Base-by-base conservation (phyloP, 2,797 vertebrate species). In the Sparus aurata region DNA sequence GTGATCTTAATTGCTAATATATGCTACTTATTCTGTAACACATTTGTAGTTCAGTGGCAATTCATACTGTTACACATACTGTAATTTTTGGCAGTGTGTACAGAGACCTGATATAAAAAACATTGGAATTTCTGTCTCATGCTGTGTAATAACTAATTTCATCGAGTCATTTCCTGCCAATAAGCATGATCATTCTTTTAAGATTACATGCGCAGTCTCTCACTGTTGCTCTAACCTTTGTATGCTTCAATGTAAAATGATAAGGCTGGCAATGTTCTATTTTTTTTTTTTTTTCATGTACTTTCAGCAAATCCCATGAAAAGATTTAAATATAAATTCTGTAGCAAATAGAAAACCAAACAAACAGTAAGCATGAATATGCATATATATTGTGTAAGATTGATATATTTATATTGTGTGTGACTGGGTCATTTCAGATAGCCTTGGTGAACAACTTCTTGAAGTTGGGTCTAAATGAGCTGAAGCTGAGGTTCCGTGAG, bases 391-490 rank as follows among this genome's bases (percentile, higher is more conserved):
- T 6, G 12, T 65, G 25, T 68, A n/a, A 58, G 23, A 61, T 49
- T 13, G 2, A 62, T 71, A 2, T 53, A 49, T 65, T 10, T 49
- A 3, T 73, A 41, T 69, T n/a, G 13, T 64, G 22, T 87, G 13
- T 82, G 47, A 46, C n/a, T 74, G 64, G 64, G 4, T 83, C 34
- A 8, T 85, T 90, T 1, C 94, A 99, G 98, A 99, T 99, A 68
- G 97, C 98, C 77, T 87, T 99, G 92, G 96, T 99, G 79, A 99
- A 99, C 94, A 99, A 98, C 93, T 97, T 99, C 84, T 89, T 99
- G 89, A 99, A 99, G 91, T 94, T 98, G 85, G 98, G 98, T 47
- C 92, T 99, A 66, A 98, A 98, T 78, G 97, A 99, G 79, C 88
- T 99, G 86, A 99, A 99, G 89, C 95, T 99, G 78, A 94, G 97